A percentile compares a stretch with the other conserved stretches of the same genome.
These are phyloP conservation scores for Eulemur mongoz DNA, from an alignment of 2,797 vertebrate species.

Conservation along the genomic window DNA sequence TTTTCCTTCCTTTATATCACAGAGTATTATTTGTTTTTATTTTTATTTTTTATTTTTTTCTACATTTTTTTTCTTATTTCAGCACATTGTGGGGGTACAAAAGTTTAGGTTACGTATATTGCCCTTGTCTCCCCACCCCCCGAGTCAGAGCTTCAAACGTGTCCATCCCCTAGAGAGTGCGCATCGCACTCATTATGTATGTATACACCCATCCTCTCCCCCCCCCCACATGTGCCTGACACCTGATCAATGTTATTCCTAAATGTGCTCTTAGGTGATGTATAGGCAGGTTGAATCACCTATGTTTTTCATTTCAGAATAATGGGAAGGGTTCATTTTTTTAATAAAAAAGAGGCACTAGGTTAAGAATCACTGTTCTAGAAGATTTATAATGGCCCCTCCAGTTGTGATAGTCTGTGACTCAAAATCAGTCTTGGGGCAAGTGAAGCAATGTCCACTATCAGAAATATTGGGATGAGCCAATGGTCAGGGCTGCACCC, in stretches of 20 bases:
- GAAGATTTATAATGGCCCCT: not conserved
- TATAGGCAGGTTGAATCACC: not conserved
- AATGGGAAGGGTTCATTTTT: not conserved
- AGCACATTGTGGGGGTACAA: no score
- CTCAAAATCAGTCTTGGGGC: not conserved
- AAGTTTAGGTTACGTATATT: no score
- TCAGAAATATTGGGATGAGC: not conserved
- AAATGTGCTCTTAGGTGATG: no score
- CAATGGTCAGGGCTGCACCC: not conserved
- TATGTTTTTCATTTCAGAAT: not conserved
- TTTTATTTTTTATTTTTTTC: not conserved
- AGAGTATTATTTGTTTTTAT: not conserved
- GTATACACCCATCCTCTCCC: no score
- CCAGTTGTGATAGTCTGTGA: not conserved
- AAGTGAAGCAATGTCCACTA: not conserved
- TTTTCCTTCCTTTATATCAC: not conserved
- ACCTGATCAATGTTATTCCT: no score
- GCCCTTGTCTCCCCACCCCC: no score
- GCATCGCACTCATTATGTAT: no score
- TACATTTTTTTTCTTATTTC: no score
- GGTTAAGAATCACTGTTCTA: not conserved
- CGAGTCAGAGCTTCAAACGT: no score
- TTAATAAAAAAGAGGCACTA: not conserved
- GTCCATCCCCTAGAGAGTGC: no score
- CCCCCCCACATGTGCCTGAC: no score